These are phyloP conservation scores for Phataginus tetradactyla DNA, from an alignment of 2,797 vertebrate species.

Conservation along the genomic window DNA sequence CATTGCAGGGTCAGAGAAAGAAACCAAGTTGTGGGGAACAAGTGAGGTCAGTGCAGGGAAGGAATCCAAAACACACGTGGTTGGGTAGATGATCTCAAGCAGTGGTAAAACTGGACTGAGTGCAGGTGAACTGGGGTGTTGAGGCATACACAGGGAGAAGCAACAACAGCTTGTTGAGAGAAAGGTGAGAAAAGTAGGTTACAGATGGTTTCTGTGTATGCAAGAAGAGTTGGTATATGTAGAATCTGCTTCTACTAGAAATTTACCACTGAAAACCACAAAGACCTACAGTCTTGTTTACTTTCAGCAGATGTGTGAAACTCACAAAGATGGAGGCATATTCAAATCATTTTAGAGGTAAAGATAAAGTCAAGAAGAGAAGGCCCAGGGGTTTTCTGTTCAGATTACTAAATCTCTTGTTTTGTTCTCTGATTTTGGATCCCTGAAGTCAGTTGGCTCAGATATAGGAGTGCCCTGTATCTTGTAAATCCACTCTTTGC, in stretches of 20 bases:
- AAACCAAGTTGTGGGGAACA: not conserved
- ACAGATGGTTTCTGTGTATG: not conserved
- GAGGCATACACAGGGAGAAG: not conserved
- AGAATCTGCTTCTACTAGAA: not conserved
- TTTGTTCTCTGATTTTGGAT: conserved; percentile 31
- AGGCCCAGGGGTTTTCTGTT: not conserved
- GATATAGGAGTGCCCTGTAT: not conserved
- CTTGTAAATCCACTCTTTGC: not conserved
- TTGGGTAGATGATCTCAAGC: not conserved
- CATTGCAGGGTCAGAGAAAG: not conserved
- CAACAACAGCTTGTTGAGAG: not conserved
- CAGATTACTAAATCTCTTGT: conserved; percentile 1
- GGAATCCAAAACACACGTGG: not conserved
- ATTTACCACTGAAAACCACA: not conserved
- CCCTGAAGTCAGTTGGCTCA: not conserved
- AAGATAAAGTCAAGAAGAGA: conserved; percentile 2
- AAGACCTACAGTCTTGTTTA: not conserved
- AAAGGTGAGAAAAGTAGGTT: not conserved
- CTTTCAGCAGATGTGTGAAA: conserved; percentile 45
- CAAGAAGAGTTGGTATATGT: not conserved
- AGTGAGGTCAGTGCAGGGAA: not conserved
- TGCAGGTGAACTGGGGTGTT: not conserved
- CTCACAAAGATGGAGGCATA: not conserved
- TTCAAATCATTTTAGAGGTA: not conserved
- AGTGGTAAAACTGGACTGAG: not conserved